Evolutionary conservation across 2,797 vertebrate genomes (phyloP), one percentile per base, ranked within the genome.

Genomic region (Phrynocephalus forsythii): DNA sequence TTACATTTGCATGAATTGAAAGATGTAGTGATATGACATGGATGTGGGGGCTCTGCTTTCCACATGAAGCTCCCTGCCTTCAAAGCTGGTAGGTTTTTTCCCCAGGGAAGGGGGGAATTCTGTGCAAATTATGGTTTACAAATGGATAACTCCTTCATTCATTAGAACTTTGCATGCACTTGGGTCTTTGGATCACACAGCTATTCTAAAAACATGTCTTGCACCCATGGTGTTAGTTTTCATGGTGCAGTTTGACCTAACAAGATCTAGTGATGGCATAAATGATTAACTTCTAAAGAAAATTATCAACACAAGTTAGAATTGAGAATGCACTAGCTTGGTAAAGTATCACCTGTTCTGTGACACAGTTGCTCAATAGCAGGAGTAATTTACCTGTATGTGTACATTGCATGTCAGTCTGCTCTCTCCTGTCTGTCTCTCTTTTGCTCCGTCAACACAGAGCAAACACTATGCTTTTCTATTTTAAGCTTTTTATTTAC

Each of bases 401-500:
- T 1, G 13, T 91, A 13, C 73, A 30, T 0, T 0, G 22, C 11
- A 72, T 69, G 66, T 88, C 26, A 79, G 1, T 73, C 68, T 26
- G 33, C 1, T 77, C 6, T 87, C 67, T 83, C 82, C 52, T 52
- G 16, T 2, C 72, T 82, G 67, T 71, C 87, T 68, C 11, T 4
- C n/a, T 1, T 0, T 5, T n/a, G 52, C 44, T 82, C 71, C 68
- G 0, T 0, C 30, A 79, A 89, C 83, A 81, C 11, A 0, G 52
- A 9, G 38, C 38, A 44, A 44, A 44, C 38, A 82, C 86, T 85
- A 3, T 52, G 67, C 1, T 69, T 78, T 89, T 92, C 89, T 88
- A 91, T 92, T 94, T 90, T 81, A 85, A 73, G 71, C 66, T 88
- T 88, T 92, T 90, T 91, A 86, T 95, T 93, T 87, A 85, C 86